A percentile compares a stretch with the other conserved stretches of the same genome.
Evolutionary conservation across 2,797 vertebrate species (phyloP).

Genomic region (Aratinga solstitialis): DNA sequence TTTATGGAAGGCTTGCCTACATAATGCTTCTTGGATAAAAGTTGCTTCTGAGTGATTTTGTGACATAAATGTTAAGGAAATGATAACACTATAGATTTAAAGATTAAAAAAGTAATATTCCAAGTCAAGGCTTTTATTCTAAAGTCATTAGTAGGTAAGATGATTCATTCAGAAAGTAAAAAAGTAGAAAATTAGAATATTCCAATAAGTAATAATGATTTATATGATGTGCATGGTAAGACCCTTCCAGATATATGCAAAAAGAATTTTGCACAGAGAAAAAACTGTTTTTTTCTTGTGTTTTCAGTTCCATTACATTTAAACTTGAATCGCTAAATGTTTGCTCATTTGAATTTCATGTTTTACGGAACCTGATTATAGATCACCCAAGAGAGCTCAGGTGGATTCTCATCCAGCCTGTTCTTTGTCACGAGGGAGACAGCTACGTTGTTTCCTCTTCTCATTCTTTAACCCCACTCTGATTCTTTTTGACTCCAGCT

Average conservation of each 20-base stretch:
- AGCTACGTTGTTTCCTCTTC: neutral
- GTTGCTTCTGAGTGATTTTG: neutral
- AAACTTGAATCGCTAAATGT: neutral
- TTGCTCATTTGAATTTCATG: neutral
- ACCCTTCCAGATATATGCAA: neutral
- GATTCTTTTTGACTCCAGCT: neutral
- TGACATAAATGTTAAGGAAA: neutral
- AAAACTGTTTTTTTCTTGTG: neutral
- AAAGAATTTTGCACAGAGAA: neutral
- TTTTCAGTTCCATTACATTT: constrained; percentile 7
- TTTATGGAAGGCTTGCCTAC: neutral
- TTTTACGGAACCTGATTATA: neutral
- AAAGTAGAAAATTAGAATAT: neutral
- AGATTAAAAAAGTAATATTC: neutral
- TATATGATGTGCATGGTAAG: neutral
- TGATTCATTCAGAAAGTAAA: neutral
- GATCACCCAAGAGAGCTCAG: neutral
- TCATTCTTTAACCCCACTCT: neutral
- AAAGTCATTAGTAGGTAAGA: neutral
- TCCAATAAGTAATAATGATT: neutral
- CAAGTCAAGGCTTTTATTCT: neutral
- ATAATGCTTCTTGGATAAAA: neutral
- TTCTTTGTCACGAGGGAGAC: neutral
- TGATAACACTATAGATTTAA: neutral
- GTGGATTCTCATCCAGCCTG: neutral